Evolutionary conservation across 2,888 invertebrate species (phyloP), one percentile per base, ranked within the genome.

Genomic region (Falcaria lacertinaria): DNA sequence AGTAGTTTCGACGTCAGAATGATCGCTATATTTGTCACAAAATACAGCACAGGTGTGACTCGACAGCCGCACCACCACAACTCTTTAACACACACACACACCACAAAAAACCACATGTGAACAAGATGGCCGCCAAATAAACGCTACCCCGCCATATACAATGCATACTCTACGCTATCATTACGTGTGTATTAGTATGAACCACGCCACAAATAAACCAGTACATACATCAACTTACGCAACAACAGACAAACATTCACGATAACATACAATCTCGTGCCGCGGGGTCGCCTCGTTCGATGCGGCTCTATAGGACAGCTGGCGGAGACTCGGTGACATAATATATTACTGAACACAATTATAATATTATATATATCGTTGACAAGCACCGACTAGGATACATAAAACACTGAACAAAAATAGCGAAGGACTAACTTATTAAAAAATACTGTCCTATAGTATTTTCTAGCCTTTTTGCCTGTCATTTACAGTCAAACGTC

Each of bases 171-270:
- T 59, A 64, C 57, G 50, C 7, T 53, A 50, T 60, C 61, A 61
- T 53, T 59, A 57, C 49, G 28, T 11, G 57, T 62, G 43, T 59
- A 69, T 74, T 75, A 76, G 72, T 74, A 73, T 57, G 60, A 63
- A 62, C 54, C 71, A 77, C 80, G 74, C 73, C 69, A 64, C 74
- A 76, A 75, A 76, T 74, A 58, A 65, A 66, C 61, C 57, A 55
- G 58, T 70, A 72, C 70, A 62, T 64, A 72, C 69, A 74, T 64
- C 60, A 64, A 65, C 63, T 76, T 74, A 76, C 63, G 42, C 45
- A 71, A 44, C 58, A 69, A 69, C 75, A 69, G 65, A 60, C 45
- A 60, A 63, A 60, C 55, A 54, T 48, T 47, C 54, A 45, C 38
- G 43, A 42, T 47, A 44, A 37, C 22, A 47, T 37, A 47, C 48